phyloP scores from a whole-genome alignment of 2,797 vertebrate species.

The Sebastes trivittatus region DNA sequence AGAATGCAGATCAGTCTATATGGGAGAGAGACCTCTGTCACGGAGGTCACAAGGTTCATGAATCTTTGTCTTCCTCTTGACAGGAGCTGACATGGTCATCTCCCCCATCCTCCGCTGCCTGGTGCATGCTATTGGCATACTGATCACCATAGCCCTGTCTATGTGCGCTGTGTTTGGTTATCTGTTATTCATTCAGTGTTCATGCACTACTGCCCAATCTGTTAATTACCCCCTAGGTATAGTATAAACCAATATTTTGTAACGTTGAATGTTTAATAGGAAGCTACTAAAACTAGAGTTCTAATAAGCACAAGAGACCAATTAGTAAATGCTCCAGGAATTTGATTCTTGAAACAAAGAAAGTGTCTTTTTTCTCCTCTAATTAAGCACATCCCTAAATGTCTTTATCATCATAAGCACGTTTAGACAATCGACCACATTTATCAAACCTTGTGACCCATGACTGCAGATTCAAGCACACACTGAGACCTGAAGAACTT shows the following conservation, averaged over 20 bases:
- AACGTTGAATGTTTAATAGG: neutral
- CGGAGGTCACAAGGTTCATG: neutral
- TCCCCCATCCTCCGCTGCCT: neutral
- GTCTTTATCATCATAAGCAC: neutral
- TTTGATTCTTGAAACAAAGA: neutral
- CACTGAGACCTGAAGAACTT: neutral
- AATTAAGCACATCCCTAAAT: neutral
- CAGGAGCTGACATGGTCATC: neutral
- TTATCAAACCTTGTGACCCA: neutral
- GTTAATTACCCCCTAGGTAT: neutral
- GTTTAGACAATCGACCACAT: neutral
- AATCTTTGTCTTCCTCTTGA: neutral
- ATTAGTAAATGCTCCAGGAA: neutral
- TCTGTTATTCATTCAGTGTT: neutral
- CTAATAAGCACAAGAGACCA: neutral
- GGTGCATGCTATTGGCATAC: neutral
- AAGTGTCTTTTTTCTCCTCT: neutral
- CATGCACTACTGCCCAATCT: neutral
- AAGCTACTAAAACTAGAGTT: neutral
- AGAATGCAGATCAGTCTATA: neutral
- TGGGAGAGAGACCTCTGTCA: neutral
- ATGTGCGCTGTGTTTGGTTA: too few species aligned
- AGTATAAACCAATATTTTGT: too few species aligned
- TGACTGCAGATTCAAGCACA: neutral
- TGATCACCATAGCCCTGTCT: neutral